Percentiles rank a stretch among this genome's conserved stretches.
phyloP scores from a whole-genome alignment of 2,888 invertebrate genomes.

The Metopia argyrocephala region DNA sequence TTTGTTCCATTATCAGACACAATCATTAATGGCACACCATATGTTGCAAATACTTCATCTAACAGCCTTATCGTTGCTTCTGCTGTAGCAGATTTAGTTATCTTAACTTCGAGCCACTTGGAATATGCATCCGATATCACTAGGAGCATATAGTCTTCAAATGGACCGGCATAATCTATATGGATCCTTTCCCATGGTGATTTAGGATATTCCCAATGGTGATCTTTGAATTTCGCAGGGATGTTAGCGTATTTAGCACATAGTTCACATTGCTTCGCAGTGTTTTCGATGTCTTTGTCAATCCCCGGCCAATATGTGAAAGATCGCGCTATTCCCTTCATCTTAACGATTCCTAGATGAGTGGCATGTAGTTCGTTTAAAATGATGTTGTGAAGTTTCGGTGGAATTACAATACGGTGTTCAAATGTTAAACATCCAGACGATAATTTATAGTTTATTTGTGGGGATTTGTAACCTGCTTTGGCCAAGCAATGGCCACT shows the following conservation, averaged over 20 bases:
- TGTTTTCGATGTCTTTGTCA: not conserved
- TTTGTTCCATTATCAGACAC: conserved; percentile 65
- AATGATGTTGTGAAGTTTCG: not conserved
- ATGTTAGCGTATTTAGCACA: conserved; percentile 7
- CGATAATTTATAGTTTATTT: conserved; percentile 8
- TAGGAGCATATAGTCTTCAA: conserved; percentile 35
- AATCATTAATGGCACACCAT: conserved; percentile 54
- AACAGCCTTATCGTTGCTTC: not conserved
- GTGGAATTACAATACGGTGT: conserved; percentile 18
- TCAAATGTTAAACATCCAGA: conserved; percentile 12
- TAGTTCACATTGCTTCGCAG: not conserved
- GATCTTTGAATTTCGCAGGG: conserved; percentile 23
- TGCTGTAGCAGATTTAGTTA: not conserved
- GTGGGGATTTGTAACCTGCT: conserved; percentile 15
- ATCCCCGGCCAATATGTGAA: too few relatives aligned
- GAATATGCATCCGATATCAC: not conserved
- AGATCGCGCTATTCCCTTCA: not conserved
- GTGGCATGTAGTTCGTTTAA: not conserved
- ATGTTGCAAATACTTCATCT: conserved; percentile 64
- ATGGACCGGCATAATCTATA: conserved; percentile 52
- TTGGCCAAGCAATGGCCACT: conserved; percentile 2
- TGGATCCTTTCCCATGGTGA: conserved; percentile 53
- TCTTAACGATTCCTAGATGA: not conserved
- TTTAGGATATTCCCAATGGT: conserved; percentile 50
- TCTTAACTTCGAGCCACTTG: conserved; percentile 37